A percentile compares a stretch with the other conserved stretches of the same genome.
Conservation (phyloP, 2,888 invertebrate species). For the Caenorhabditis imperialis region DNA sequence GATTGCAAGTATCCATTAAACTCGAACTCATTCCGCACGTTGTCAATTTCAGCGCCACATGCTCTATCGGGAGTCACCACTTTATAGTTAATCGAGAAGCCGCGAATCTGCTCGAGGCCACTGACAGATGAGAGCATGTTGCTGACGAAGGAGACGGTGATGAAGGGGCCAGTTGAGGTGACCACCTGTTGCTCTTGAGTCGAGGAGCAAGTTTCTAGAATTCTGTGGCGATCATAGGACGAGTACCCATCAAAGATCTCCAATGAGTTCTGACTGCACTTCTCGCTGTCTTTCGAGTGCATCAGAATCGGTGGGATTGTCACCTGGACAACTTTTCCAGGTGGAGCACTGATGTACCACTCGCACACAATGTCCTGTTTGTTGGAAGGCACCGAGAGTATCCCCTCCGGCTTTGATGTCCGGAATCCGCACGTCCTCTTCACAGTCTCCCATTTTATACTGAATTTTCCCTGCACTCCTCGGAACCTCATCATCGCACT, state of each 20-base stretch:
- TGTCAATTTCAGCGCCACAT: slow-evolving; percentile 60
- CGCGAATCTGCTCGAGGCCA: slow-evolving; percentile 37
- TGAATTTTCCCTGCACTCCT: slow-evolving; percentile 56
- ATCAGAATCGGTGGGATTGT: slow-evolving; percentile 62
- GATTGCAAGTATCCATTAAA: slow-evolving; percentile 68
- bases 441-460: slow-evolving; percentile 52
- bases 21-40: slow-evolving; percentile 35
- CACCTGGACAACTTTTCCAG: slow-evolving; percentile 65
- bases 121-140: slow-evolving; percentile 42
- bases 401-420: slow-evolving; percentile 53
- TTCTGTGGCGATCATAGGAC: slow-evolving; percentile 44
- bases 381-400: slow-evolving; percentile 52
- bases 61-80: slow-evolving; percentile 57
- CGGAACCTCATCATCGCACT: slow-evolving; percentile 57
- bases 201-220: slow-evolving; percentile 49
- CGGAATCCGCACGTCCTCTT: slow-evolving; percentile 61
- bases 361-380: slow-evolving; percentile 59
- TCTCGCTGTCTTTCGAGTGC: slow-evolving; percentile 54
- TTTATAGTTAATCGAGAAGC: slow-evolving; percentile 67
- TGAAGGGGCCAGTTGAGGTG: slow-evolving; percentile 58
- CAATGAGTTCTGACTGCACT: slow-evolving; percentile 68
- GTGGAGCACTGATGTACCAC: slow-evolving; percentile 61
- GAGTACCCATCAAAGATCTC: slow-evolving; percentile 64
- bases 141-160: slow-evolving; percentile 53
- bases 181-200: slow-evolving; percentile 26